A percentile compares a stretch with the other conserved stretches of the same genome.
Conservation (phyloP, 2,113 vertebrate species). For the Daphoenositta chrysoptera region DNA sequence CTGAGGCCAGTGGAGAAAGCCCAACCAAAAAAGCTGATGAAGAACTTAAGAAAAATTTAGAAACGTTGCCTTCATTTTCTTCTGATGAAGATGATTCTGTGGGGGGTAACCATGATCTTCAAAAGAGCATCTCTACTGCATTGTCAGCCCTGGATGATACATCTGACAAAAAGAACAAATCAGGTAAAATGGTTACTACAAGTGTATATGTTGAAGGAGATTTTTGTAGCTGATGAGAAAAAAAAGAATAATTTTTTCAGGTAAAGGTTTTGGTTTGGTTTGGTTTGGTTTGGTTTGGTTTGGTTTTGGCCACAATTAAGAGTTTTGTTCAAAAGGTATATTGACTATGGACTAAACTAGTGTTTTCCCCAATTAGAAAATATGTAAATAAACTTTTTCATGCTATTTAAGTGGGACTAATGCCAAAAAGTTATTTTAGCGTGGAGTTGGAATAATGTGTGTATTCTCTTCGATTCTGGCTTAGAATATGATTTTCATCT, state of each 20-base stretch:
- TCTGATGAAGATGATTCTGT: slow-evolving; percentile 95
- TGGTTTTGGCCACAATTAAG: not conserved
- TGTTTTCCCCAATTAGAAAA: not conserved
- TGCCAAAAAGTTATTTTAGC: not conserved
- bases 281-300: not conserved
- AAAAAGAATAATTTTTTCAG: not conserved
- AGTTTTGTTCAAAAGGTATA: not conserved
- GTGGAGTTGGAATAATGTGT: not conserved
- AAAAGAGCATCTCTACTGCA: slow-evolving; percentile 87
- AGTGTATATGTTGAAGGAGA: not conserved
- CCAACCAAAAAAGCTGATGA: slow-evolving; percentile 83
- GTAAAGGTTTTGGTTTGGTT: not conserved
- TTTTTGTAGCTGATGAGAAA: not conserved
- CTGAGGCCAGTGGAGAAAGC: slow-evolving; percentile 70
- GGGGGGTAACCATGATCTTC: slow-evolving; percentile 86
- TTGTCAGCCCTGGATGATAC: slow-evolving; percentile 85
- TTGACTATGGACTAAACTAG: not conserved
- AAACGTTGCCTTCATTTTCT: slow-evolving; percentile 90
- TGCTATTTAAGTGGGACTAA: not conserved
- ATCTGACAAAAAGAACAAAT: slow-evolving; percentile 82
- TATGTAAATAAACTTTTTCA: not conserved
- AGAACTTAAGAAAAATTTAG: slow-evolving; percentile 88
- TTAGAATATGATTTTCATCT: not conserved
- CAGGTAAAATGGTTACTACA: slow-evolving; percentile 75
- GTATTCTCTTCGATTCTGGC: not conserved